A percentile compares a stretch with the other conserved stretches of the same genome.
Evolutionary conservation across 1,140 invertebrate genomes (phyloP).

Genomic region (Drosophila azteca): DNA sequence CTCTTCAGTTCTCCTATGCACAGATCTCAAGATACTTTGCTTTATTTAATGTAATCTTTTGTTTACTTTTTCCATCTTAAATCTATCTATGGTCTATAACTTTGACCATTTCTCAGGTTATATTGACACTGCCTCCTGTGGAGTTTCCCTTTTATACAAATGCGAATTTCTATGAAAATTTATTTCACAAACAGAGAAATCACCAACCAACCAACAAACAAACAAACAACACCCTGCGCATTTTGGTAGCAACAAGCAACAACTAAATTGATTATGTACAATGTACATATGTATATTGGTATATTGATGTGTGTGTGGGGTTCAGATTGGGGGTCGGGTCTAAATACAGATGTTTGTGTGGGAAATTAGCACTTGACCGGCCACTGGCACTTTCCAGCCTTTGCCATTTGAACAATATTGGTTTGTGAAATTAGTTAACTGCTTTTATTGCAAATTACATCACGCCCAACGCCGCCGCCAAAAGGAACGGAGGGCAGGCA

Average conservation of each 20-base stretch:
- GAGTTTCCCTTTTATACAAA: constrained; percentile 17
- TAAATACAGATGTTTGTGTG: constrained; percentile 37
- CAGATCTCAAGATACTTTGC: no score
- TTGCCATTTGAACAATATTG: constrained; percentile 39
- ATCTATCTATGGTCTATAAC: no score
- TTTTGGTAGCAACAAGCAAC: constrained; percentile 72
- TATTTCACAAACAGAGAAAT: constrained; percentile 20
- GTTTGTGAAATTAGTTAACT: constrained; percentile 69
- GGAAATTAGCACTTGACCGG: constrained; percentile 67
- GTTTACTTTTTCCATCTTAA: no score
- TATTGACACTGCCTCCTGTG: not conserved
- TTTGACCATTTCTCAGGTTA: no score
- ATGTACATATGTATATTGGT: constrained; percentile 1
- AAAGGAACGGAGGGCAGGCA: not conserved
- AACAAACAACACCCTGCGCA: constrained; percentile 2
- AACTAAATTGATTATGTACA: constrained; percentile 70
- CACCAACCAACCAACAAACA: constrained; percentile 21
- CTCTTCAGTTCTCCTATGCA: no score
- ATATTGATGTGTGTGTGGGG: no score
- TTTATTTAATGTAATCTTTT: no score
- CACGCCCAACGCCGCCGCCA: constrained; percentile 60
- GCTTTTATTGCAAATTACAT: constrained; percentile 79
- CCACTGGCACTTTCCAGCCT: constrained; percentile 24
- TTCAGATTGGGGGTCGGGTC: not conserved
- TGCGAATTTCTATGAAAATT: constrained; percentile 55